phyloP scores from a whole-genome alignment of 2,113 vertebrate species.

The Lycaon pictus region DNA sequence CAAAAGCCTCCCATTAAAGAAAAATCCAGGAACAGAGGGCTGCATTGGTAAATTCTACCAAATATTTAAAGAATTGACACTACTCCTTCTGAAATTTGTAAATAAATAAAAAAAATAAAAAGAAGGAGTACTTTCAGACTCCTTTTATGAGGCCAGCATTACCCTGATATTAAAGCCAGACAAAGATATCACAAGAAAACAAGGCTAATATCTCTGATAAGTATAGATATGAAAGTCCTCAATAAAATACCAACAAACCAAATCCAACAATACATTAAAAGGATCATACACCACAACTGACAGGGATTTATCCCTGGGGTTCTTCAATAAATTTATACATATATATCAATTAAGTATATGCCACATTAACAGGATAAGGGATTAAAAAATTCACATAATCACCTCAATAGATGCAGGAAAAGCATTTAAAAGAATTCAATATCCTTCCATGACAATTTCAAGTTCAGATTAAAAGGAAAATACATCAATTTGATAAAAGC shows the following conservation, averaged over 20 bases:
- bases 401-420: background rate
- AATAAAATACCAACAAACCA: background rate
- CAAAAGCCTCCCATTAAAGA: background rate
- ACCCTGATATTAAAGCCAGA: background rate
- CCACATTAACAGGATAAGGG: background rate
- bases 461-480: background rate
- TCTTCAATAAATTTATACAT: background rate
- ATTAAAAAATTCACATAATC: background rate
- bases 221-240: background rate
- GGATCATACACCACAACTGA: background rate
- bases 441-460: background rate
- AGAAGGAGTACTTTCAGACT: background rate
- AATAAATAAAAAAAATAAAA: background rate
- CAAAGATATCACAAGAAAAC: background rate
- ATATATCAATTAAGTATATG: background rate
- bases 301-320: background rate
- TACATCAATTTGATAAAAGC: background rate
- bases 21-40: background rate
- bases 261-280: background rate
- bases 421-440: background rate
- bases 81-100: background rate
- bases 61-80: background rate
- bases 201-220: background rate
- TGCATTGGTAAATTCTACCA: background rate
- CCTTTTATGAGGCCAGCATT: background rate